Percentiles rank a stretch among this genome's conserved stretches.
phyloP scores from a whole-genome alignment of 2,113 vertebrate species.

The Halichoerus grypus region DNA sequence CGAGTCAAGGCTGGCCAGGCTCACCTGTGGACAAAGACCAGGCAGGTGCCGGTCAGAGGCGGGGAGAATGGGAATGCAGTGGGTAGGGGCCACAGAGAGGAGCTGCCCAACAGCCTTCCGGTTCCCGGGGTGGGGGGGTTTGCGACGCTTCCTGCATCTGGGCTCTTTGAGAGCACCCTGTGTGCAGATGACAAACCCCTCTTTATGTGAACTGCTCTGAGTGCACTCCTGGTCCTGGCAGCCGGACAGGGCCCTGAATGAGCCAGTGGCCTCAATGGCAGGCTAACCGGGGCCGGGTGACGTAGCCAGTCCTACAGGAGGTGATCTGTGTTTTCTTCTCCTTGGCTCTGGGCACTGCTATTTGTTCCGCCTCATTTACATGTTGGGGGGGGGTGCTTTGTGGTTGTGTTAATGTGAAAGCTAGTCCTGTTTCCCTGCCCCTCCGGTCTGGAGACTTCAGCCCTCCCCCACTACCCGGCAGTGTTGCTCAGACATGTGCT shows the following conservation, averaged over 20 bases:
- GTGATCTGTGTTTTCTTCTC: constrained; percentile 50
- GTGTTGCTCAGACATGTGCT: neutral
- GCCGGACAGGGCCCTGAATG: constrained; percentile 43
- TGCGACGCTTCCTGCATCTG: constrained; percentile 64
- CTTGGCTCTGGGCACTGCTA: neutral
- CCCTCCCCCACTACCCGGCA: too few relatives aligned
- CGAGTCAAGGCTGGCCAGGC: constrained; percentile 93
- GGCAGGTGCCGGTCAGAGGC: neutral
- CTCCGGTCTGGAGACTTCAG: neutral
- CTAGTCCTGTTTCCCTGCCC: neutral
- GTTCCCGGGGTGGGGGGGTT: neutral
- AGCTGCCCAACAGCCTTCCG: neutral
- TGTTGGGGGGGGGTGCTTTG: neutral
- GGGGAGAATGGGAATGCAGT: rapidly evolving
- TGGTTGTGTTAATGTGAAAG: neutral
- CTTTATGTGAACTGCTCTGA: constrained; percentile 70
- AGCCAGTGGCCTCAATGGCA: neutral
- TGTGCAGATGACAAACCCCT: constrained; percentile 65
- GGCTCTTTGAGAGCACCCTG: constrained; percentile 54
- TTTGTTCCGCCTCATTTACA: constrained; percentile 53
- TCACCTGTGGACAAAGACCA: constrained; percentile 86
- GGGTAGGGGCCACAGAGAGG: neutral
- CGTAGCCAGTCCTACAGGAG: neutral
- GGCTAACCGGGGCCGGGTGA: neutral
- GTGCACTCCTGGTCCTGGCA: constrained; percentile 63